Conservation (phyloP, 2,888 invertebrate genomes). For the Eustalomyia histrio region DNA sequence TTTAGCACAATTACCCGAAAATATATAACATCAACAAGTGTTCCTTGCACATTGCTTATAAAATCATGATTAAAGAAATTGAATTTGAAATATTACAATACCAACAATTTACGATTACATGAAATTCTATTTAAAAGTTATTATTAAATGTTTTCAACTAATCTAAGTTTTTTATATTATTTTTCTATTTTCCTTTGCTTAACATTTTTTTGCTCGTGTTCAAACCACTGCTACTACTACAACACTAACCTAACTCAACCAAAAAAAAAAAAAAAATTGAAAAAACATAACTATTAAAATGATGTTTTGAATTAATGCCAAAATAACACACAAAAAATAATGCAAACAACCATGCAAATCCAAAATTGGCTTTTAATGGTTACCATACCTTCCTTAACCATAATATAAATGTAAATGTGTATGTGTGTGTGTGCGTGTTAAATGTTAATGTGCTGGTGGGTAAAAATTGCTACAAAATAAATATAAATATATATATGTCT, state of each 20-base stretch:
- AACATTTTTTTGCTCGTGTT: constrained; percentile 43
- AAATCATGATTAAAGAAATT: background rate
- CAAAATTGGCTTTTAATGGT: constrained; percentile 48
- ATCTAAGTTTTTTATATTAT: constrained; percentile 33
- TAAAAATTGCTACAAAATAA: constrained; percentile 20
- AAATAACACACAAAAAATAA: constrained; percentile 44
- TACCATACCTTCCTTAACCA: constrained; percentile 14
- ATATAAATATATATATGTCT: constrained; percentile 7
- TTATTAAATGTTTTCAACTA: constrained; percentile 54
- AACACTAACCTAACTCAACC: constrained; percentile 56
- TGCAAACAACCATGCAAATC: constrained; percentile 50
- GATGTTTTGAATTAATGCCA: constrained; percentile 56
- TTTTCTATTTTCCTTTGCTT: constrained; percentile 50
- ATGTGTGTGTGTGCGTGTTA: constrained; percentile 13
- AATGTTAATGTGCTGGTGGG: constrained; percentile 3
- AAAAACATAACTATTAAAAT: constrained; percentile 27
- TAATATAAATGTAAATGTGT: constrained; percentile 37
- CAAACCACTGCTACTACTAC: constrained; percentile 42
- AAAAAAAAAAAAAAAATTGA: constrained; percentile 8
- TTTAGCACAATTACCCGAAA: too few relatives aligned
- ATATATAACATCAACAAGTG: too few relatives aligned
- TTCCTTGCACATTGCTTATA: background rate
- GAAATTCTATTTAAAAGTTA: background rate
- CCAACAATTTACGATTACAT: background rate
- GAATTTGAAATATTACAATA: background rate